Base-by-base conservation (phyloP, 2,113 vertebrate species). In the Pteronura brasiliensis region DNA sequence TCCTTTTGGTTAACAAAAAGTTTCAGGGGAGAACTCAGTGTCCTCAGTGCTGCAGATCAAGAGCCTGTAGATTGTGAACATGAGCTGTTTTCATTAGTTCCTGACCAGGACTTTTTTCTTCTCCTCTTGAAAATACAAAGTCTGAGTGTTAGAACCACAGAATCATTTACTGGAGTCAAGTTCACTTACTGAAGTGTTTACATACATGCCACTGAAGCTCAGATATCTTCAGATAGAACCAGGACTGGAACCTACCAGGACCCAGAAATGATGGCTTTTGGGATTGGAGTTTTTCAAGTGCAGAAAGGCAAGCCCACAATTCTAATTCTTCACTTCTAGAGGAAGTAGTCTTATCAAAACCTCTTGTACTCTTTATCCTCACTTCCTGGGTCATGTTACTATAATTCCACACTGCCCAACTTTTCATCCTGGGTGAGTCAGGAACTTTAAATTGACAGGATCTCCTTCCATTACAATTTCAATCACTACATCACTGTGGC, bases 401-500 rank as follows among this genome's bases (percentile, higher is more conserved):
- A 0, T 39, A 5, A 0, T 76, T 36, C 39, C 11, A 23, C 6
- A 12, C 6, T 52, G 7, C 25, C 17, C 11, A 20, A 23, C 15
- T 74, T 49, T 84, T 83, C 12, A 21, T 82, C 34, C 52, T 42
- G 59, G 6, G 7, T 18, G 15, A 61, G n/a, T 20, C 21, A 39
- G 34, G 29, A 31, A 13, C 29, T 34, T n/a, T n/a, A 55, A 42
- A 17, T n/a, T 25, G 57, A 86, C 92, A 94, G 85, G 88, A 34
- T 97, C 96, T 95, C 85, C 93, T 84, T 31, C 59, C 20, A 47
- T 69, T 88, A 72, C 76, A 95, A 76, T 90, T 9, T 97, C 96
- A 84, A 84, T 97, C 82, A 31, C 23, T 84, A 84, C 93, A 98
- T 97, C 97, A 81, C 90, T 98, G 96, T 52, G 49, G n/a, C 44